phyloP scores from a whole-genome alignment of 2,113 vertebrate genomes.

The Platysteira castanea region DNA sequence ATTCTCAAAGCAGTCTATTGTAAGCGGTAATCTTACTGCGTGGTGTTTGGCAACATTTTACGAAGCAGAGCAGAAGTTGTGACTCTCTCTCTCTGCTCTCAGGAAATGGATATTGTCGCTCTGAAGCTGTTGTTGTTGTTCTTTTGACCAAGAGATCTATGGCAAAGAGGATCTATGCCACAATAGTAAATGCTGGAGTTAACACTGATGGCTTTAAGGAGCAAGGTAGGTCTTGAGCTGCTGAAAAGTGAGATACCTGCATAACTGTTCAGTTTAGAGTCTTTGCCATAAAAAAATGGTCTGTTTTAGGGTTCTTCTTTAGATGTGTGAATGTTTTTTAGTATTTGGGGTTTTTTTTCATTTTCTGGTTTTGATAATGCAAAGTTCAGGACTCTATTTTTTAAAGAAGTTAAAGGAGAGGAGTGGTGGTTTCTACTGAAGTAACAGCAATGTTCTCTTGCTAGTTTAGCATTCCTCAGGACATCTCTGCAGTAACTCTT shows the following conservation, averaged over 20 bases:
- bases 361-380: neutral
- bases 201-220: conserved; percentile 97
- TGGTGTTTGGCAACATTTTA: neutral
- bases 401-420: neutral
- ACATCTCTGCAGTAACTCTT: neutral
- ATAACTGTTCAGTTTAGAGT: neutral
- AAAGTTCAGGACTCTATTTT: neutral
- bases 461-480: neutral
- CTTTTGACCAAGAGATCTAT: conserved; percentile 84
- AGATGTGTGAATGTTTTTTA: neutral
- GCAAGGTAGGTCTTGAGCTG: conserved; percentile 78
- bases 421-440: neutral
- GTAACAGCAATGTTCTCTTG: neutral
- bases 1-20: neutral
- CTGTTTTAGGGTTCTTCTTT: neutral
- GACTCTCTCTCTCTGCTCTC: neutral
- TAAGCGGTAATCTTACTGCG: neutral
- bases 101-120: conserved; percentile 93
- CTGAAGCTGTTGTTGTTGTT: conserved; percentile 87
- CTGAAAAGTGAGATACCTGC: neutral
- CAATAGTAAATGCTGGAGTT: conserved; percentile 85
- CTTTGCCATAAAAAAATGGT: neutral
- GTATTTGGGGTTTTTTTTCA: neutral
- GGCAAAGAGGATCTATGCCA: conserved; percentile 89
- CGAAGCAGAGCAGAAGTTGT: neutral